Base-by-base conservation (phyloP, 2,797 vertebrate species). In the Melanotaenia pygmaea region DNA sequence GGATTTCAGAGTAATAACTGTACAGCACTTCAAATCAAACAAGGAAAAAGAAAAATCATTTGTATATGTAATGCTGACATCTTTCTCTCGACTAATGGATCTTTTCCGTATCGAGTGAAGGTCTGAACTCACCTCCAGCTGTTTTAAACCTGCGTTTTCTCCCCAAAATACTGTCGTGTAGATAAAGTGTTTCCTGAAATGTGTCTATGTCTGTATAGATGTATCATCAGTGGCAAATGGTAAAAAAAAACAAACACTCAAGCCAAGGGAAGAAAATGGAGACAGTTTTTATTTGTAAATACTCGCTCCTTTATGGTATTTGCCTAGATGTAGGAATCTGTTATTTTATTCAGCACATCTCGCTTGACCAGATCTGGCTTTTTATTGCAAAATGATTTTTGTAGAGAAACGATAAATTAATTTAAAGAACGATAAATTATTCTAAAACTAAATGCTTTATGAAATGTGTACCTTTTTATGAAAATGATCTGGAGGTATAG, bases 201-300 rank as follows among this genome's bases (percentile, higher is more conserved):
- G 78, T 22, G 26, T 70, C 34, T 65, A 13, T 61, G 26, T 81
- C 57, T 86, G 65, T 86, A 81, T 37, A 77, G 60, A 43, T 35
- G 24, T 24, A 86, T 74, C 77, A 82, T 70, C 67, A 59, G 74
- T 80, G 70, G 82, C 64, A 71, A 80, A 74, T 24, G 24, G 51
- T 67, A 62, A 58, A 56, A 58, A 56, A 35, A 35, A n/a, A 40
- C 0, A 72, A 91, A 91, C 85, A 91, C 86, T 89, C 64, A 66
- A 86, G 59, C n/a, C 59, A 68, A 81, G 54, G 64, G 78, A 73
- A 81, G 70, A 81, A 83, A 79, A 83, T 81, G 24, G 62, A 53
- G 28, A 38, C 72, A 72, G 28, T 53, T 76, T 76, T 79, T 71
- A 83, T 74, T 54, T 92, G 92, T 93, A 94, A 85, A 94, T 94